Conservation (phyloP, 1,140 invertebrate species). For the Goniozus legneri region DNA sequence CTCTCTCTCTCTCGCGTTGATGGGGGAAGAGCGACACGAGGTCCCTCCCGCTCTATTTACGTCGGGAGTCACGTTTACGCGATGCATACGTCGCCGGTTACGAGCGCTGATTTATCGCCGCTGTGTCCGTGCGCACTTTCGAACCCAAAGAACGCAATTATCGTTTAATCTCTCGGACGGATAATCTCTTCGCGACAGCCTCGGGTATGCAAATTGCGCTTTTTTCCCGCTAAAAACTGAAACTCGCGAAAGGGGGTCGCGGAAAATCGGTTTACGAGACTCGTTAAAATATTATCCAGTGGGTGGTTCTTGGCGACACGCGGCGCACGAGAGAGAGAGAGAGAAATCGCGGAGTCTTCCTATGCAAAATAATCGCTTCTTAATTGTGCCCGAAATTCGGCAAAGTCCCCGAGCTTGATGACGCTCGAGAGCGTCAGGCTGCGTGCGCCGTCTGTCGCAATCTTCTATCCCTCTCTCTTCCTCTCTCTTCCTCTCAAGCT, state of each 20-base stretch:
- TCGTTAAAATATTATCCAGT: constrained; percentile 50
- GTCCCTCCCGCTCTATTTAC: too few relatives aligned
- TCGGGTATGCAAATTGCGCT: constrained; percentile 44
- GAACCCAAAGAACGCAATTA: too few relatives aligned
- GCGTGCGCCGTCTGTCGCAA: constrained; percentile 37
- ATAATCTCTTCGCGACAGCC: too few relatives aligned
- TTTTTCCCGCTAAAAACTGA: constrained; percentile 26
- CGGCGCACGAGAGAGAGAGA: too few relatives aligned
- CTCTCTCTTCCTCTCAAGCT: constrained; percentile 1
- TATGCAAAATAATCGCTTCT: constrained; percentile 52
- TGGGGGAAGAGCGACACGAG: too few relatives aligned
- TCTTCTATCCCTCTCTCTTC: constrained; percentile 3
- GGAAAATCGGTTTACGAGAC: constrained; percentile 47
- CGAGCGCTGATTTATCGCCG: too few relatives aligned
- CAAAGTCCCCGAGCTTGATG: too few relatives aligned
- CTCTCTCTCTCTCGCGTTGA: too few relatives aligned
- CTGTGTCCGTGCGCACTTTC: too few relatives aligned
- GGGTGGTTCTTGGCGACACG: constrained; percentile 50
- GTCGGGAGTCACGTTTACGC: constrained; percentile 39
- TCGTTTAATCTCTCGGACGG: constrained; percentile 14
- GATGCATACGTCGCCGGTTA: too few relatives aligned
- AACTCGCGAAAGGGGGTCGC: constrained; percentile 3
- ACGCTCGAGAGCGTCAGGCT: constrained; percentile 14
- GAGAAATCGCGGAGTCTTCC: constrained; percentile 35
- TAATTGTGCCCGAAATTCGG: constrained; percentile 49